A percentile compares a stretch with the other conserved stretches of the same genome.
Conservation (phyloP, 35 echinoderm and acorn worm genomes). For the Apostichopus japonicus region DNA sequence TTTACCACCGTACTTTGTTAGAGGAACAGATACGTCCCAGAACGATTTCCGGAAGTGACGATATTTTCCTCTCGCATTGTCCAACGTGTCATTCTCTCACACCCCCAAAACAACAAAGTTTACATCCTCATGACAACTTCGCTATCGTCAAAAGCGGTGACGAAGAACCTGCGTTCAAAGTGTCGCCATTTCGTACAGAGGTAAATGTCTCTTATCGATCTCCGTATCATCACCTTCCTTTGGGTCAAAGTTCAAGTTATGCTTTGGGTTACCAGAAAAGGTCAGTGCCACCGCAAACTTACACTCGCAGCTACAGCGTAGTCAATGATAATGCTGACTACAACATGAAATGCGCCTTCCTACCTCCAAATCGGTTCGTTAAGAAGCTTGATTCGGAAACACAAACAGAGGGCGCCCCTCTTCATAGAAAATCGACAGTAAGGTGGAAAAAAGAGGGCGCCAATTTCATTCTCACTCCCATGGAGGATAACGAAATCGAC, state of each 20-base stretch:
- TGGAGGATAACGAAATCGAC: constrained; percentile 46
- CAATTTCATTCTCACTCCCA: constrained; percentile 40
- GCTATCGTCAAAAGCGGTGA: no score
- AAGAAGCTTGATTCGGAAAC: constrained; percentile 17
- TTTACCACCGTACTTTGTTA: not conserved
- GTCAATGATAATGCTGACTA: constrained; percentile 41
- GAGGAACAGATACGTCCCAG: not conserved
- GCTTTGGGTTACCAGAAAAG: not conserved
- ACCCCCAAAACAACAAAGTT: not conserved
- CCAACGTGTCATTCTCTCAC: constrained; percentile 23
- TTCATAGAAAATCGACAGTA: constrained; percentile 30
- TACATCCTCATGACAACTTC: not conserved
- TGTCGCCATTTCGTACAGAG: not conserved
- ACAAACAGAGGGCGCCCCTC: constrained; percentile 31
- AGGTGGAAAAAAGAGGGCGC: constrained; percentile 44
- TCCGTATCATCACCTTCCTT: not conserved
- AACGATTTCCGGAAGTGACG: not conserved
- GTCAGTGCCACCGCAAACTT: not conserved
- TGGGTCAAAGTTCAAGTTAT: constrained; percentile 38
- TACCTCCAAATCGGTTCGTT: not conserved
- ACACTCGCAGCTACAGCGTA: constrained; percentile 23
- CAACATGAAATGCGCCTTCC: constrained; percentile 2
- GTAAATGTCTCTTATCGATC: not conserved
- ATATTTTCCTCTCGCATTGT: not conserved
- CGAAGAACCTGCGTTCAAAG: not conserved